Evolutionary conservation across 2,113 vertebrate species (phyloP).

Genomic region (Scophthalmus maximus): DNA sequence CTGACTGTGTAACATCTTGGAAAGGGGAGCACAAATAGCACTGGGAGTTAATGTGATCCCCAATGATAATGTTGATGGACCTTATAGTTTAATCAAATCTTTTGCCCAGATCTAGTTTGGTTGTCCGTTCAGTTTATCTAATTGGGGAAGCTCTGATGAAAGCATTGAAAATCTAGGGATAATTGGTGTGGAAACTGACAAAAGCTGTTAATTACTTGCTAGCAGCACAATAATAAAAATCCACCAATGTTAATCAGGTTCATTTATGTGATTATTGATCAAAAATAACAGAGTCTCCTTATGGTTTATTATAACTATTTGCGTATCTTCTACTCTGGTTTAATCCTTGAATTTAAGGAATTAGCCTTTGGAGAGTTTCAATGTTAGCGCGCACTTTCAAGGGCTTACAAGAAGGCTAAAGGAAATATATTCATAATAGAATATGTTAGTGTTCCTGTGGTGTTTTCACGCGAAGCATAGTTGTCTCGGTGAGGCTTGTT

Average conservation of each 20-base stretch:
- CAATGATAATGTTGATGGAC: conserved; percentile 28
- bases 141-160: neutral
- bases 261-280: conserved; percentile 14
- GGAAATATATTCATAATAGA: neutral
- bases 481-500: neutral
- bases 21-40: conserved; percentile 10
- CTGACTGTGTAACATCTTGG: conserved; percentile 35
- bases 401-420: neutral
- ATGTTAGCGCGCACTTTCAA: neutral
- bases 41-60: conserved; percentile 5
- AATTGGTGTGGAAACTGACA: conserved; percentile 26
- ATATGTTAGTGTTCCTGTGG: neutral
- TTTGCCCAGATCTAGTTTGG: conserved; percentile 4
- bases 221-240: neutral
- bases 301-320: conserved; percentile 9
- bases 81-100: conserved; percentile 44
- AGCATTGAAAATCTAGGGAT: conserved; percentile 8
- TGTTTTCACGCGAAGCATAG: neutral
- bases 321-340: conserved; percentile 1
- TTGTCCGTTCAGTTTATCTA: conserved; percentile 4
- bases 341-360: conserved; percentile 11
- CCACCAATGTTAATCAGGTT: neutral
- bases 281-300: conserved; percentile 23
- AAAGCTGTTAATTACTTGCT: conserved; percentile 15
- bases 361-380: neutral